Percentiles rank a stretch among this genome's conserved stretches.
phyloP scores from a whole-genome alignment of 2,888 invertebrate species.

The Sarcophaga rosellei region DNA sequence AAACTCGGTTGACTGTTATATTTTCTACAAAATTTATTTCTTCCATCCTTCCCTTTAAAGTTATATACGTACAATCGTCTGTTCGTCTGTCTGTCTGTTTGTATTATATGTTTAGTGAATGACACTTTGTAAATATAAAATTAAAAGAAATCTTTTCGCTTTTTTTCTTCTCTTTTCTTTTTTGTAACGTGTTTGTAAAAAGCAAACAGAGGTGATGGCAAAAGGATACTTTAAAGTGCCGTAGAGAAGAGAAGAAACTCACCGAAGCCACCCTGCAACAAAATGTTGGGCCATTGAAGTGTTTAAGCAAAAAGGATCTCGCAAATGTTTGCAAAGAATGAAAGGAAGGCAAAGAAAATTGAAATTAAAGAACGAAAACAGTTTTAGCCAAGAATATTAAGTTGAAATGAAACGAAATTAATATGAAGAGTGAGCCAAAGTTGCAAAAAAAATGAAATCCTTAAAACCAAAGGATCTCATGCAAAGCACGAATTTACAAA shows the following conservation, averaged over 20 bases:
- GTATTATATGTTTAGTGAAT: conserved; percentile 51
- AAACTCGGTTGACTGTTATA: not conserved
- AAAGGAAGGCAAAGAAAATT: conserved; percentile 25
- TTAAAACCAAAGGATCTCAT: conserved; percentile 30
- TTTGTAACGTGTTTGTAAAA: conserved; percentile 51
- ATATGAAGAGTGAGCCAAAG: conserved; percentile 2
- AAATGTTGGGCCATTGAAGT: conserved; percentile 58
- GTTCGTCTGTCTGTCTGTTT: conserved; percentile 8
- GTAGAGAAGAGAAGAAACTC: not conserved
- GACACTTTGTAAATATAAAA: conserved; percentile 69
- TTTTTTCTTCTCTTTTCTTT: too few relatives aligned
- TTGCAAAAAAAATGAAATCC: not conserved
- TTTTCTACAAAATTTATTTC: not conserved
- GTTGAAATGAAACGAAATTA: conserved; percentile 48
- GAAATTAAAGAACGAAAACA: conserved; percentile 23
- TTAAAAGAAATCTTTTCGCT: conserved; percentile 63
- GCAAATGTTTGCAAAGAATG: conserved; percentile 47
- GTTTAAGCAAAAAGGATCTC: conserved; percentile 58
- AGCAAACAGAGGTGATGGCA: conserved; percentile 40
- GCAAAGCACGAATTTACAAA: conserved; percentile 21
- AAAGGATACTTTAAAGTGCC: not conserved
- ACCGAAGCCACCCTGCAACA: conserved; percentile 44
- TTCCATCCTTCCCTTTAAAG: not conserved
- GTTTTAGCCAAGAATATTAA: conserved; percentile 36
- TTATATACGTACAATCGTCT: not conserved